A percentile compares a stretch with the other conserved stretches of the same genome.
Conservation (phyloP, 2,888 invertebrate genomes). For the Aphrophora alni region DNA sequence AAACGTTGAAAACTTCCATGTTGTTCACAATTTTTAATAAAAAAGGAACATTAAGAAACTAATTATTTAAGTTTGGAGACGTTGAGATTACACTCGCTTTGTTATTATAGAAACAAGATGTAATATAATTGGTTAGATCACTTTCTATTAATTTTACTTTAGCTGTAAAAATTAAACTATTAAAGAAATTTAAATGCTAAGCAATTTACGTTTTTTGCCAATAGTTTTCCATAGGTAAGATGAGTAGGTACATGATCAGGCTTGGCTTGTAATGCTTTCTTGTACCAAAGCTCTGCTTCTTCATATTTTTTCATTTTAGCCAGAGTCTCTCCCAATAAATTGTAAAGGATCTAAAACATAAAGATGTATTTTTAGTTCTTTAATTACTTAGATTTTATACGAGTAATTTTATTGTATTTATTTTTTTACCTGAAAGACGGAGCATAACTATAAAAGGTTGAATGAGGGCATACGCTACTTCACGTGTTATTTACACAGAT, state of each 20-base stretch:
- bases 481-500: too few species aligned
- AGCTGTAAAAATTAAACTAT: too few species aligned
- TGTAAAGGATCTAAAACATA: slow-evolving; percentile 83
- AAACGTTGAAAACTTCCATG: too few species aligned
- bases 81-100: too few species aligned
- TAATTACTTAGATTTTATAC: not conserved
- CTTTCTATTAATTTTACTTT: too few species aligned
- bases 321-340: slow-evolving; percentile 88
- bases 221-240: slow-evolving; percentile 87
- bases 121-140: too few species aligned
- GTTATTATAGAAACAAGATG: too few species aligned
- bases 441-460: not conserved
- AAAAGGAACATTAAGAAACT: too few species aligned
- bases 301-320: slow-evolving; percentile 80
- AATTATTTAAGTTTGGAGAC: too few species aligned
- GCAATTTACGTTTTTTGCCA: slow-evolving; percentile 87
- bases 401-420: not conserved
- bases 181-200: too few species aligned
- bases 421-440: not conserved
- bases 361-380: not conserved
- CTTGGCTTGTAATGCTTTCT: slow-evolving; percentile 78
- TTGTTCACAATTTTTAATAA: too few species aligned
- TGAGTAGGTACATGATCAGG: slow-evolving; percentile 89
- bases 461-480: too few species aligned
- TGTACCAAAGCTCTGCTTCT: slow-evolving; percentile 87